Conservation (phyloP, 2,113 vertebrate species). For the Felis catus region F.catus_Fca126_mat1.0 CM031417.1:67435001-67435500, state of each 20-base stretch:
- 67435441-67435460: background rate
- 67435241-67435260: background rate
- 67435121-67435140: background rate
- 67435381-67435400: background rate
- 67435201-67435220: background rate
- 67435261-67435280: background rate
- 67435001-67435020: background rate
- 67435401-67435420: background rate
- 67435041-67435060: background rate
- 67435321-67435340: background rate
- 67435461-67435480: background rate
- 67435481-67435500: background rate
- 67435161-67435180: background rate
- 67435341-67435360: background rate
- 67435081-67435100: background rate
- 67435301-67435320: background rate
- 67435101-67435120: background rate
- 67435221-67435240: background rate
- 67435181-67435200: background rate
- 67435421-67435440: background rate
- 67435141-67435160: background rate
- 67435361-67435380: background rate
- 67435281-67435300: conserved; percentile 38
- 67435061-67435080: background rate
- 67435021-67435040: background rate